Evolutionary conservation across 1,140 invertebrate species (phyloP).

Genomic region (Temnothorax nylanderi): DNA sequence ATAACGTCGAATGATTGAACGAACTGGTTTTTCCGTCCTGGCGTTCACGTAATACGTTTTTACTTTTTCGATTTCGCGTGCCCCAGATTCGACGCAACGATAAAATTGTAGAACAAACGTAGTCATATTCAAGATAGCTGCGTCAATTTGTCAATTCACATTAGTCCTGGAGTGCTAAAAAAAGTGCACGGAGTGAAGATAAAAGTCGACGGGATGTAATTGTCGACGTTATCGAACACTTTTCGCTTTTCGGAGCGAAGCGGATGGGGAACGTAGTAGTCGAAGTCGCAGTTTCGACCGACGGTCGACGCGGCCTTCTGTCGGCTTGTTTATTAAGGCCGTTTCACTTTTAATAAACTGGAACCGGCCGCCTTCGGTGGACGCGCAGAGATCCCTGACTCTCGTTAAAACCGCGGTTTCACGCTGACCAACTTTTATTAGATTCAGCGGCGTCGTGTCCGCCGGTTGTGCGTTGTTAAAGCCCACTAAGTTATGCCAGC

Average conservation of each 20-base stretch:
- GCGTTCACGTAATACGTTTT: not conserved
- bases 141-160: not conserved
- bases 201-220: not conserved
- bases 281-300: not conserved
- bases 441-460: constrained; percentile 70
- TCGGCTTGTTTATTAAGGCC: constrained; percentile 78
- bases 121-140: not conserved
- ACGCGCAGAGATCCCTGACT: constrained; percentile 50
- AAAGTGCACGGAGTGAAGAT: no score
- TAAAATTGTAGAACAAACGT: not conserved
- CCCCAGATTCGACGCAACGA: not conserved
- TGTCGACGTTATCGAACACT: constrained; percentile 49
- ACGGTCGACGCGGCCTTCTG: constrained; percentile 38
- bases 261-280: not conserved
- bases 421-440: constrained; percentile 82
- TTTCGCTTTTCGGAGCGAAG: not conserved
- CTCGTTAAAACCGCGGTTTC: constrained; percentile 76
- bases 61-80: not conserved
- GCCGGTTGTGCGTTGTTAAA: constrained; percentile 71
- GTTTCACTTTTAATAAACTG: constrained; percentile 81
- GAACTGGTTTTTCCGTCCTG: not conserved
- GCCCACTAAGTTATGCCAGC: constrained; percentile 71
- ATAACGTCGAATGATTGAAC: constrained; percentile 18
- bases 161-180: not conserved
- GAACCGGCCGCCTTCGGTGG: constrained; percentile 70